Base-by-base conservation (phyloP, 1,140 invertebrate species). In the Lineus longissimus region DNA sequence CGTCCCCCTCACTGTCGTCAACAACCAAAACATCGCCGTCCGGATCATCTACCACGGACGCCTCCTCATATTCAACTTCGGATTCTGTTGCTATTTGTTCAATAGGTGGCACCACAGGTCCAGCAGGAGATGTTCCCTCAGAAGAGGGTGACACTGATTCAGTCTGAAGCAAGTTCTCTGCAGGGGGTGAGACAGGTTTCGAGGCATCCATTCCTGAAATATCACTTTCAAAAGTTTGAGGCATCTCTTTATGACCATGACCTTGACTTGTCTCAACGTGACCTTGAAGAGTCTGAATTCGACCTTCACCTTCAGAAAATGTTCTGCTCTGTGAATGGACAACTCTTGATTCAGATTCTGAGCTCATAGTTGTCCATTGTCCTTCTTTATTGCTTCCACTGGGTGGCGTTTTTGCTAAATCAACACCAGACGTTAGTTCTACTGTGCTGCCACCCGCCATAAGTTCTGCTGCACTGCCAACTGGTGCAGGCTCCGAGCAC, bases 11-110 rank as follows among this genome's bases (percentile, higher is more conserved):
- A 23, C 66, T 58, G 47, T 73, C 71, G 19, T 69, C 65, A 33
- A 74, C 59, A 27, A 76, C 71, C 55, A 74, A 62, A 27, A 66
- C 30, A 25, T 73, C 63, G 9, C 64, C 65, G 25, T 64, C 58
- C 2, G 54, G 25, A 23, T 70, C 68, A 55, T 73, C 68, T 15
- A 30, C 17, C 23, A 60, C n/a, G 47, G 59, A 59, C 30, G 57
- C 31, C 22, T 54, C 59, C 41, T 64, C 30, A 29, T 15, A 22
- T 25, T 23, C 17, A 15, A 23, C 19, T 15, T 22, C 36, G 17
- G 23, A 2, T 40, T n/a, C 59, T 36, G 15, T 41, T 15, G 19
- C 13, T 30, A 19, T 7, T 22, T n/a, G 41, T 23, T 22, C 25
- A 4, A 19, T 22, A 51, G n/a, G 25, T 51, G n/a, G 25, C 47